Evolutionary conservation across 2,888 invertebrate genomes (phyloP), one percentile per base, ranked within the genome.

Genomic region (Strigamia maritima): DNA sequence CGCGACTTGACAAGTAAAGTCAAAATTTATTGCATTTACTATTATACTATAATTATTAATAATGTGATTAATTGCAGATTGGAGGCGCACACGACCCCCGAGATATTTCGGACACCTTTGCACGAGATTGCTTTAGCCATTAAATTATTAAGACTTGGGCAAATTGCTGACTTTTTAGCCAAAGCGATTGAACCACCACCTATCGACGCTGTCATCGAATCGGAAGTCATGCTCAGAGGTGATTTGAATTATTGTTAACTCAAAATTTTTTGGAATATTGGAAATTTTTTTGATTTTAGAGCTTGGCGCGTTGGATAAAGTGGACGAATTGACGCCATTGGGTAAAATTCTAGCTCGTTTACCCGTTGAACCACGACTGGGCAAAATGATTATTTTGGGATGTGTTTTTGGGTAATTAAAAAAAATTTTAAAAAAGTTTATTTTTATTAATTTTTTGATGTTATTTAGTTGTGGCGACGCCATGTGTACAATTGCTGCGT

Each of bases 361-460:
- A 82, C 98, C 98, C 0, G 94, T 99, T 80, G 98, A 98, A 84
- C 98, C 99, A 0, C 90, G 96, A 0, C 89, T 99, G 7, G 99
- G 98, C 22, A 98, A 97, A 88, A 97, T 97, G 94, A 92, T 97
- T 90, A 93, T 99, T 40, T 88, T 98, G 12, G 96, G 96, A n/a
- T 92, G 94, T 82, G 92, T 97, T 79, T 92, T 98, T 83, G 85
- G 84, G 87, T 87, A 83, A 84, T 86, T 54, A 76, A 7, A 76
- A 10, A 10, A 7, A 35, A 35, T 35, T 35, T 35, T 60, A 7
- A 60, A 60, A 7, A 7, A 24, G 14, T 7, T 12, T 60, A 8
- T 22, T 24, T 6, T 60, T 60, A 24, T 60, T 22, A 4, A 14
- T 24, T 60, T n/a, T 76, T n/a, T n/a, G n/a, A n/a, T n/a, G n/a